These are phyloP conservation scores for Enhydra lutris DNA, from an alignment of 2,113 vertebrate species.

Conservation along the genomic window DNA sequence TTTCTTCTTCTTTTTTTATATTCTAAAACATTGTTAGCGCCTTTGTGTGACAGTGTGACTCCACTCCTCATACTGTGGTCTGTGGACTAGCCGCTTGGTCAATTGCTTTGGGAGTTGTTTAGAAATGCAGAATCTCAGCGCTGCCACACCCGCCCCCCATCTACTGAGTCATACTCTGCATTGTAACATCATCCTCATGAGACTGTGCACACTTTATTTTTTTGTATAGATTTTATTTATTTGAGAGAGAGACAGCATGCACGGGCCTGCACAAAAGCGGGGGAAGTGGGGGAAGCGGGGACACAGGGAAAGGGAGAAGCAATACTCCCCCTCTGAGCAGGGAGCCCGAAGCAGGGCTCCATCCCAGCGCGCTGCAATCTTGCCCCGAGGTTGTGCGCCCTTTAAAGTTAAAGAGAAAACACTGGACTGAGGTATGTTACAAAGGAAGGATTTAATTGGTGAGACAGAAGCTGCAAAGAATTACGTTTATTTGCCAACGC, in stretches of 20 bases:
- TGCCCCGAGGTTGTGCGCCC: neutral
- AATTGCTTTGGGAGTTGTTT: neutral
- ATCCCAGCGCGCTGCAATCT: neutral
- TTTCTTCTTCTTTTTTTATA: neutral
- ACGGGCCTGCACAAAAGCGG: accelerated
- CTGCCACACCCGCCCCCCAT: neutral
- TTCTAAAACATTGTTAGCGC: neutral
- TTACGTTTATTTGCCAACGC: neutral
- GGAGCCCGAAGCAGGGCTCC: neutral
- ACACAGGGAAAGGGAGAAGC: neutral
- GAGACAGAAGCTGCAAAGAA: neutral
- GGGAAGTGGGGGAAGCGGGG: too few species aligned
- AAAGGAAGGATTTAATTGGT: conserved; percentile 28
- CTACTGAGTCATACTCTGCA: neutral
- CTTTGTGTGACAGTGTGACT: neutral
- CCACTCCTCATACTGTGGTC: neutral
- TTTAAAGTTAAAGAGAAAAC: neutral
- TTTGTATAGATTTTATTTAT: neutral
- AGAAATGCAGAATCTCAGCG: neutral
- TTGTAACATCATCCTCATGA: neutral
- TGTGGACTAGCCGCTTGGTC: neutral
- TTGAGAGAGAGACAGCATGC: neutral
- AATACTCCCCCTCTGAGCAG: neutral
- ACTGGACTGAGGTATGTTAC: neutral
- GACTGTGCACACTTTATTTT: neutral